Evolutionary conservation across 2,113 vertebrate genomes (phyloP).

Genomic region (Notechis scutatus): DNA sequence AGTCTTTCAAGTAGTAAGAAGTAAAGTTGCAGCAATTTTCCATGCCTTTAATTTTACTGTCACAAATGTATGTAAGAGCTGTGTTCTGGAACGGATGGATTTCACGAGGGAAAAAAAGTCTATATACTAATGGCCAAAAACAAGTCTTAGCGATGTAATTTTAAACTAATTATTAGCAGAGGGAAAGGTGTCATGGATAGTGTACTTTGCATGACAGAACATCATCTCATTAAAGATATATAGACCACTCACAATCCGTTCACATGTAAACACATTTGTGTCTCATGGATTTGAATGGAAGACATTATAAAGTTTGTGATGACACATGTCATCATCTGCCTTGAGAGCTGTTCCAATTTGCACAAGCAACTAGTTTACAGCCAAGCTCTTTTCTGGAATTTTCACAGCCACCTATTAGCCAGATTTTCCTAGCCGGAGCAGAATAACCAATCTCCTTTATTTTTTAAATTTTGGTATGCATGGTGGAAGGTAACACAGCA

Average conservation of each 20-base stretch:
- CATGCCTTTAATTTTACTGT: constrained; percentile 69
- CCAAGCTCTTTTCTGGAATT: not conserved
- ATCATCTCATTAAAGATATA: constrained; percentile 43
- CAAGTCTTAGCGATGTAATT: constrained; percentile 53
- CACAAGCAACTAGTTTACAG: not conserved
- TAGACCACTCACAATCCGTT: constrained; percentile 32
- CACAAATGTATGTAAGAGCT: constrained; percentile 58
- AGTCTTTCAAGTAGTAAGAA: constrained; percentile 60
- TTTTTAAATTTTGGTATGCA: not conserved
- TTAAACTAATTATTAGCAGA: constrained; percentile 64
- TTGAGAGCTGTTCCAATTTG: not conserved
- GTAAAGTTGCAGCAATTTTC: constrained; percentile 60
- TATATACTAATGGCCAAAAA: constrained; percentile 57
- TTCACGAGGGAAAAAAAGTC: constrained; percentile 60
- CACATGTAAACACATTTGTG: not conserved
- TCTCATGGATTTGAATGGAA: not conserved
- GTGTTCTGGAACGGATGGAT: constrained; percentile 59
- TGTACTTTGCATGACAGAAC: constrained; percentile 40
- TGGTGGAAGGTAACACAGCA: not conserved
- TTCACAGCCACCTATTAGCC: not conserved
- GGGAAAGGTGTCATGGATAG: constrained; percentile 45
- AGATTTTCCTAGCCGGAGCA: not conserved
- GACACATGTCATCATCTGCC: not conserved
- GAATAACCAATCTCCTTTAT: not conserved
- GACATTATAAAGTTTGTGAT: not conserved